Evolutionary conservation across 2,113 vertebrate genomes (phyloP).

Genomic region (Crotalus tigris): DNA sequence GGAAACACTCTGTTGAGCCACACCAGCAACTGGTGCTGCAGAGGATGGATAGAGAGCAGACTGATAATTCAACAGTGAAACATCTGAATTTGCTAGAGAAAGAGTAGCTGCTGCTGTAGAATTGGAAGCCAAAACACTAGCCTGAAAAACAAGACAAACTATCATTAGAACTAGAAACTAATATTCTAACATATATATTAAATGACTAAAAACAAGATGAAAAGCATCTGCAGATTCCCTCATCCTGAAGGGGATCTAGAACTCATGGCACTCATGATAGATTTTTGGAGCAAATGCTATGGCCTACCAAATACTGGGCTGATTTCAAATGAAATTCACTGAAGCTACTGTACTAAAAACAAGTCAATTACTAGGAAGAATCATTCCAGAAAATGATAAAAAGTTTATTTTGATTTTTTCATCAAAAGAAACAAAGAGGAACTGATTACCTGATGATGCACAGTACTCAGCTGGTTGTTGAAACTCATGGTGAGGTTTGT

Average conservation of each 20-base stretch:
- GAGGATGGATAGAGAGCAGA: constrained; percentile 93
- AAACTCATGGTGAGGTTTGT: constrained; percentile 97
- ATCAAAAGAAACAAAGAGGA: background rate
- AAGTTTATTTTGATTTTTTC: background rate
- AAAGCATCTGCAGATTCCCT: background rate
- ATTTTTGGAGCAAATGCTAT: background rate
- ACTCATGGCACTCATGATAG: background rate
- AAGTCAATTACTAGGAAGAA: background rate
- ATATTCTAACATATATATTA: background rate
- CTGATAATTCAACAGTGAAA: constrained; percentile 92
- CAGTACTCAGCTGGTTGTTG: constrained; percentile 91
- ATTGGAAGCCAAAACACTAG: constrained; percentile 77
- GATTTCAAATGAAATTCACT: background rate
- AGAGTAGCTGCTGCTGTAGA: constrained; percentile 85
- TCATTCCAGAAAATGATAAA: background rate
- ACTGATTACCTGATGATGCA: constrained; percentile 88
- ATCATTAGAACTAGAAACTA: background rate
- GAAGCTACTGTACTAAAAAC: background rate
- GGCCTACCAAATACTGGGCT: background rate
- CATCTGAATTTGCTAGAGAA: constrained; percentile 88
- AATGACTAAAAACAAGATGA: background rate
- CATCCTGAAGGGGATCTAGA: background rate
- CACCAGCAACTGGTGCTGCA: constrained; percentile 90
- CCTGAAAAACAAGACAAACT: constrained; percentile 54
- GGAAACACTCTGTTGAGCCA: constrained; percentile 89